Conservation (phyloP, 2,888 invertebrate species). For the Luperina nickerlii region DNA sequence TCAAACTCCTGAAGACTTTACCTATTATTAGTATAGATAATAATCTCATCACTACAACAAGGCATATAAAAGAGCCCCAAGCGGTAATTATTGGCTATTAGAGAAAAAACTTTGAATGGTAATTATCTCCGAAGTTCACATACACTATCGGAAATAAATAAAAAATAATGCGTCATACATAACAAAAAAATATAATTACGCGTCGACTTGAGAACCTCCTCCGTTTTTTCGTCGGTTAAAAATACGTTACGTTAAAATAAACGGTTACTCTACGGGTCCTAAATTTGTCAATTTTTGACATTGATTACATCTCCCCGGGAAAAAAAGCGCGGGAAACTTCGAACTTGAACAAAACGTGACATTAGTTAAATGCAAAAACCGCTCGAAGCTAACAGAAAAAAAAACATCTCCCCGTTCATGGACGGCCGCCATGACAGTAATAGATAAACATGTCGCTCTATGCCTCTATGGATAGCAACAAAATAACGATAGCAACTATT, state of each 20-base stretch:
- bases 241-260: background rate
- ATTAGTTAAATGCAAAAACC: no score
- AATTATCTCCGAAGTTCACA: background rate
- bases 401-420: no score
- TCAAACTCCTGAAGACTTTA: no score
- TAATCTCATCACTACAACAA: background rate
- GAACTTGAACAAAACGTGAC: no score
- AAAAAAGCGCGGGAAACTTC: no score
- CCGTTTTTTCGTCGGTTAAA: no score
- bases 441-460: slow-evolving; percentile 21
- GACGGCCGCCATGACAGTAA: slow-evolving; percentile 1
- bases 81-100: slow-evolving; percentile 13
- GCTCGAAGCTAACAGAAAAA: no score
- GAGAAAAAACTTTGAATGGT: slow-evolving; percentile 1
- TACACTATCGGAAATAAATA: background rate
- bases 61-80: slow-evolving; percentile 18
- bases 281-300: no score
- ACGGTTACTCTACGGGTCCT: no score
- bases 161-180: background rate
- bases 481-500: slow-evolving; percentile 18
- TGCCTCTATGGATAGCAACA: slow-evolving; percentile 26
- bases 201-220: no score
- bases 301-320: no score
- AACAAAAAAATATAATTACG: no score
- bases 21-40: background rate